A percentile compares a stretch with the other conserved stretches of the same genome.
These are phyloP conservation scores for Danio choprae DNA, from an alignment of 2,797 vertebrate genomes.

Conservation along the genomic window DNA sequence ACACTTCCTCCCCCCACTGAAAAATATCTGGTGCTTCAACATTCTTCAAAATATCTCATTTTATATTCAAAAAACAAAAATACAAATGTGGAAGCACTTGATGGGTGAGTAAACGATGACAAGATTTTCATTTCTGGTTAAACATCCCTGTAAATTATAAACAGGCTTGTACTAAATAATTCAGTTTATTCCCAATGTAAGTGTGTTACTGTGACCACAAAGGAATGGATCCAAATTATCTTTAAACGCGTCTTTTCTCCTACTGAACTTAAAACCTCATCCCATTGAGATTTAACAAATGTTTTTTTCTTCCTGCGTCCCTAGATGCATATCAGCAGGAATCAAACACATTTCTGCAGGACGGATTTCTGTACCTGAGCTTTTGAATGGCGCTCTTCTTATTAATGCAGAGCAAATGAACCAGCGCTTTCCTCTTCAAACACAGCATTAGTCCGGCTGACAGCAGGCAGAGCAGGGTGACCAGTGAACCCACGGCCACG, in stretches of 20 bases:
- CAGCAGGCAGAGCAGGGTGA: conserved; percentile 82
- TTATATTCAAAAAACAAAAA: too few species aligned
- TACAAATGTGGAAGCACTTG: too few species aligned
- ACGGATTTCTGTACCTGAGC: conserved; percentile 81
- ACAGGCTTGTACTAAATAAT: conserved; percentile 14
- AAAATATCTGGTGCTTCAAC: too few species aligned
- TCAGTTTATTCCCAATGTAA: conserved; percentile 32
- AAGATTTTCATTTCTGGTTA: too few species aligned
- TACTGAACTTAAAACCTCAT: background rate
- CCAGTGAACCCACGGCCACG: conserved; percentile 82
- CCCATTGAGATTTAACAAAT: background rate
- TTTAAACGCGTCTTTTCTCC: background rate
- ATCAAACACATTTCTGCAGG: background rate
- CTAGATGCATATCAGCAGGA: background rate
- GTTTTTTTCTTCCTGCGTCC: background rate
- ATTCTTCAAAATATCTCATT: too few species aligned
- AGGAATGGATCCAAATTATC: background rate
- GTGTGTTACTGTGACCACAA: conserved; percentile 12
- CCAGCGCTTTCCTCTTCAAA: conserved; percentile 87
- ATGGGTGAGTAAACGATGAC: too few species aligned
- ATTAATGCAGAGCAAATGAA: conserved; percentile 82
- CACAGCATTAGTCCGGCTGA: conserved; percentile 81
- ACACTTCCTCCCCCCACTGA: too few species aligned
- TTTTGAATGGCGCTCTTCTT: conserved; percentile 92
- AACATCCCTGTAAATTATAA: conserved; percentile 5